These are phyloP conservation scores for Fistularia commersonii DNA, from an alignment of 2,797 vertebrate genomes.

Conservation along the genomic window DNA sequence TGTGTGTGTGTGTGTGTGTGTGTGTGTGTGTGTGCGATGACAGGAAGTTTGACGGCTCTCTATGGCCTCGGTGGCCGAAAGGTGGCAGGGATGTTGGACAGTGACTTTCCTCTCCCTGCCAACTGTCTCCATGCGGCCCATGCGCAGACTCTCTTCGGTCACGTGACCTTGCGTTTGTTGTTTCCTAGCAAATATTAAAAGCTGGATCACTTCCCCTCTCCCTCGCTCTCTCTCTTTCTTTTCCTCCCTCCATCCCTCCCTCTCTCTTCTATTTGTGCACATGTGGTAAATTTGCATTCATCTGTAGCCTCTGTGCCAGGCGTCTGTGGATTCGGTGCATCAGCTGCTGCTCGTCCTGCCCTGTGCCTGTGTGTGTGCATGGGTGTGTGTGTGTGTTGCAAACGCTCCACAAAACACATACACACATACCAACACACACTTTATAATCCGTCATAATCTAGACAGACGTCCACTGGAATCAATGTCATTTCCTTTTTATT, in stretches of 20 bases:
- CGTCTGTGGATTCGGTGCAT: conserved; percentile 21
- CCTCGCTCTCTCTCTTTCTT: conserved; percentile 3
- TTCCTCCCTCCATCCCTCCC: no score
- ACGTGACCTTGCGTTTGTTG: conserved; percentile 44
- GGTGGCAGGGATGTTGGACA: conserved; percentile 32
- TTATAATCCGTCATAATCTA: not conserved
- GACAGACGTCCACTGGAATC: not conserved
- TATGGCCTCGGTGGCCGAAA: conserved; percentile 46
- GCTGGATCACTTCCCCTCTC: conserved; percentile 1
- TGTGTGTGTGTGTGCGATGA: conserved; percentile 5
- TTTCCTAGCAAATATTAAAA: conserved; percentile 9
- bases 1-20: conserved; percentile 3
- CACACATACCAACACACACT: not conserved
- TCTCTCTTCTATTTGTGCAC: no score
- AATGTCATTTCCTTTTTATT: no score
- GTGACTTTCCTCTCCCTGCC: conserved; percentile 45
- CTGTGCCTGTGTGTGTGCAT: no score
- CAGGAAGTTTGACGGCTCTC: conserved; percentile 42
- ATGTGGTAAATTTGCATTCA: conserved; percentile 11
- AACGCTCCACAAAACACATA: not conserved
- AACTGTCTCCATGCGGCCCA: conserved; percentile 9
- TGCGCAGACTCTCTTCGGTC: not conserved
- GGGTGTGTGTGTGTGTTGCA: no score
- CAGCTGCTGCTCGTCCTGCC: conserved; percentile 4
- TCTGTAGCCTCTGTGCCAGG: conserved; percentile 17